A percentile compares a stretch with the other conserved stretches of the same genome.
Conservation (phyloP, 2,797 vertebrate genomes). For the Pseudochromis fuscus region DNA sequence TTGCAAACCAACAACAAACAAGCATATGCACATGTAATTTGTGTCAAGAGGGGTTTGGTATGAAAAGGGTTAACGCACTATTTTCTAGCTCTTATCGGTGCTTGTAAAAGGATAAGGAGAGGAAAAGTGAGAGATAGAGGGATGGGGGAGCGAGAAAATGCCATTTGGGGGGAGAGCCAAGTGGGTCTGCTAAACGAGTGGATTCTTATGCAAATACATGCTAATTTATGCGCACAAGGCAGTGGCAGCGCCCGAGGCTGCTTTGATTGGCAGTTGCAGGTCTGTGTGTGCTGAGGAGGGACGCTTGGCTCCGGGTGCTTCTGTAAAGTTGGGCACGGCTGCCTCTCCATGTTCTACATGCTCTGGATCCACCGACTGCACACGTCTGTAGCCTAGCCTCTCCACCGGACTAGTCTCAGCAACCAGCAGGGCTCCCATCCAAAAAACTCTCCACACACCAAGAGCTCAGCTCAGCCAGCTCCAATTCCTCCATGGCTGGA, state of each 20-base stretch:
- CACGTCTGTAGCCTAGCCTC: constrained; percentile 72
- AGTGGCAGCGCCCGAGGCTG: constrained; percentile 85
- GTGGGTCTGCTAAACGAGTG: constrained; percentile 85
- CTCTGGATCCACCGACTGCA: constrained; percentile 72
- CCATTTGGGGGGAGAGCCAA: constrained; percentile 85
- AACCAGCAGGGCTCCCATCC: constrained; percentile 68
- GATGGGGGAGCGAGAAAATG: constrained; percentile 79
- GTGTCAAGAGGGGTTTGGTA: constrained; percentile 71
- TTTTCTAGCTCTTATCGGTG: constrained; percentile 81
- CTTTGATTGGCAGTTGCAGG: constrained; percentile 89
- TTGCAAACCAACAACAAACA: constrained; percentile 72
- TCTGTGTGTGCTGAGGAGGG: constrained; percentile 82
- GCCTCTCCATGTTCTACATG: constrained; percentile 81
- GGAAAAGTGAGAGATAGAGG: constrained; percentile 76
- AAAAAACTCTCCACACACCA: constrained; percentile 77
- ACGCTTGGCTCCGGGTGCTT: constrained; percentile 79
- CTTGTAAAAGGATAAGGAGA: constrained; percentile 82
- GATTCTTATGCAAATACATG: constrained; percentile 89
- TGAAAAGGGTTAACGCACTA: constrained; percentile 80
- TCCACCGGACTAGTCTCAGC: constrained; percentile 67
- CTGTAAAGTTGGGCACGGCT: constrained; percentile 81
- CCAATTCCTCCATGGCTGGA: constrained; percentile 79
- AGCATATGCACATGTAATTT: constrained; percentile 72
- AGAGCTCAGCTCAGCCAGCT: constrained; percentile 77
- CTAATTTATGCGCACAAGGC: constrained; percentile 87